Conservation (phyloP, 2,888 invertebrate species). For the Lasioglossum calceatum region DNA sequence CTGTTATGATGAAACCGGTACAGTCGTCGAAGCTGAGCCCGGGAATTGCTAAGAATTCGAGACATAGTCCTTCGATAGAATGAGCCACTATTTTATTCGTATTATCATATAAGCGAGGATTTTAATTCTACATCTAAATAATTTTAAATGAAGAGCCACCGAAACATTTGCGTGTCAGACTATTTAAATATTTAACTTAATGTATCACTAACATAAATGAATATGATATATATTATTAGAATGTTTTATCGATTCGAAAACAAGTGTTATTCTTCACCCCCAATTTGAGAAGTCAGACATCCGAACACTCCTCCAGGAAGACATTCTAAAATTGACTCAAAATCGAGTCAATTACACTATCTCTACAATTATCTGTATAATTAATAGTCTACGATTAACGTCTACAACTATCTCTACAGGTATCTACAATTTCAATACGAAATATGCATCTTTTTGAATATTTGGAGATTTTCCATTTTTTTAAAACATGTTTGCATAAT, state of each 20-base stretch:
- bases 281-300: no score
- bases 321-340: not conserved
- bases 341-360: no score
- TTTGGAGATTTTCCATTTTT: no score
- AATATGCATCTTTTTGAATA: no score
- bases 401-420: no score
- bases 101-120: not conserved
- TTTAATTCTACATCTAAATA: constrained; percentile 2
- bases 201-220: no score
- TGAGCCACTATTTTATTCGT: constrained; percentile 1
- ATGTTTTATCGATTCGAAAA: not conserved
- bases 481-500: no score
- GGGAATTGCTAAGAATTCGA: constrained; percentile 23
- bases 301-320: not conserved
- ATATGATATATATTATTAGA: not conserved
- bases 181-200: not conserved
- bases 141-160: constrained; percentile 14
- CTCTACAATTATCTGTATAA: no score
- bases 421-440: no score
- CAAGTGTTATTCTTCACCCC: not conserved
- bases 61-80: constrained; percentile 13
- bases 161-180: constrained; percentile 14
- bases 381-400: no score
- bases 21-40: not conserved
- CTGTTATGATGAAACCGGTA: constrained; percentile 24